These are phyloP conservation scores for Accipiter cooperii DNA, from an alignment of 2,113 vertebrate species.

Conservation along the genomic window DNA sequence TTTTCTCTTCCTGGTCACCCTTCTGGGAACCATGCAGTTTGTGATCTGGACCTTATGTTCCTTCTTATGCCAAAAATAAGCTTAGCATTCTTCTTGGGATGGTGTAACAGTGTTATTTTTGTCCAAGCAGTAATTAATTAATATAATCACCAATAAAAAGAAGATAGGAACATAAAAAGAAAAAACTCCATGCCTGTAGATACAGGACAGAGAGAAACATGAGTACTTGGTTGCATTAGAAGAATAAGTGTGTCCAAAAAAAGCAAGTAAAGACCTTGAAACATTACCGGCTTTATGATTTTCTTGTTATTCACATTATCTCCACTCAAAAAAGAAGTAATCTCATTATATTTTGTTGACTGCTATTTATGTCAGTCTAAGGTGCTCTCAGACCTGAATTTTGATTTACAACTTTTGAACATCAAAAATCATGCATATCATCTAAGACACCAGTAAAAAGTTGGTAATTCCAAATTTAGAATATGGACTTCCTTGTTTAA, in stretches of 20 bases:
- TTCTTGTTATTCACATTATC: neutral
- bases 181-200: rapidly evolving
- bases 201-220: neutral
- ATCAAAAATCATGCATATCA: neutral
- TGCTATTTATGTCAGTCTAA: neutral
- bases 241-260: neutral
- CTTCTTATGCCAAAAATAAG: neutral
- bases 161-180: neutral
- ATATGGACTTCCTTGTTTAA: neutral
- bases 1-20: neutral
- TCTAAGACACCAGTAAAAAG: neutral
- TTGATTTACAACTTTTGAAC: neutral
- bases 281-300: neutral
- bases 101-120: neutral
- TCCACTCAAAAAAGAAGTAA: neutral
- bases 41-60: neutral
- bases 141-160: neutral
- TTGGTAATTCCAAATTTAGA: neutral
- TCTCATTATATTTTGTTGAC: too few species aligned
- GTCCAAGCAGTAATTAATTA: neutral
- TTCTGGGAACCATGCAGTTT: neutral
- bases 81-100: neutral
- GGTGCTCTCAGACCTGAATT: neutral
- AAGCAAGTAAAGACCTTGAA: neutral
- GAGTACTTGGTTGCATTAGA: neutral